These are phyloP conservation scores for Zosterops lateralis DNA, from an alignment of 2,113 vertebrate species.

Conservation along the genomic window DNA sequence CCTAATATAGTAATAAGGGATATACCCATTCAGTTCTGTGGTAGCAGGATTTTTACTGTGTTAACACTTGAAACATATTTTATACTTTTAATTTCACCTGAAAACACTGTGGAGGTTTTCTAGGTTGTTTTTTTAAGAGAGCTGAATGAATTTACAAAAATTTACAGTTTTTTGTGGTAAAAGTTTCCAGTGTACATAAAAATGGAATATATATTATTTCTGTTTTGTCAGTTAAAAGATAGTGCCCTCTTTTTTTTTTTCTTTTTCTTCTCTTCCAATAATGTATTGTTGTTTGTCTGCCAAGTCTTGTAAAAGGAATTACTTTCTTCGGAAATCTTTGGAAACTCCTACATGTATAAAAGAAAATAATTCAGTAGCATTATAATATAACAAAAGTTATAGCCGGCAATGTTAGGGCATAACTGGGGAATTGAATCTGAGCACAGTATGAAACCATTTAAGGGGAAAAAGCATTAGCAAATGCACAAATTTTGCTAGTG, in stretches of 20 bases:
- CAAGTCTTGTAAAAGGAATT: neutral
- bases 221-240: neutral
- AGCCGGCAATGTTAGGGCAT: neutral
- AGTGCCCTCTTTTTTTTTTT: fast-evolving
- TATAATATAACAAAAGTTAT: neutral
- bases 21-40: neutral
- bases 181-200: neutral
- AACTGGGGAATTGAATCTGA: neutral
- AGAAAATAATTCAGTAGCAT: neutral
- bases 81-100: neutral
- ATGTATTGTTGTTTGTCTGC: neutral
- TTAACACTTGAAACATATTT: neutral
- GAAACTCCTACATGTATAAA: neutral
- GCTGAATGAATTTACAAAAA: neutral
- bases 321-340: neutral
- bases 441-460: neutral
- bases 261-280: neutral
- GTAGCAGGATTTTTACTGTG: neutral
- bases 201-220: neutral
- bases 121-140: neutral
- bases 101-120: neutral
- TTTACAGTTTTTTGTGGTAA: neutral
- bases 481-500: neutral
- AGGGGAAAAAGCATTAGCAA: neutral
- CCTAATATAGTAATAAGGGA: neutral